A percentile compares a stretch with the other conserved stretches of the same genome.
phyloP scores from a whole-genome alignment of 2,113 vertebrate genomes.

The Petrocephalus zakoni region DNA sequence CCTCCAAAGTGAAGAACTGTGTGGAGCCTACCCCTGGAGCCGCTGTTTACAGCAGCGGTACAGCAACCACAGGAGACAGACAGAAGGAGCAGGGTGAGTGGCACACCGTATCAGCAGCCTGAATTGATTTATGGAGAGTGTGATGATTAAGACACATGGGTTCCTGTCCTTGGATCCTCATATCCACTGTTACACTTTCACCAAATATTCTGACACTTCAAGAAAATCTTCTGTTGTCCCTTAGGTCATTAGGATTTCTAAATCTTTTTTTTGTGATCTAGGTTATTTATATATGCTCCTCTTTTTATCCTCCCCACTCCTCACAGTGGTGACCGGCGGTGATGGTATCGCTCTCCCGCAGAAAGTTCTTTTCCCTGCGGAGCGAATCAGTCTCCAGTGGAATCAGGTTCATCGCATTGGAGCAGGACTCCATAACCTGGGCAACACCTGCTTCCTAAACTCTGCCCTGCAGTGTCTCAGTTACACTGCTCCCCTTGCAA shows the following conservation, averaged over 20 bases:
- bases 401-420: constrained; percentile 79
- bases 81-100: constrained; percentile 77
- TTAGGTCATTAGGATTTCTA: neutral
- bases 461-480: constrained; percentile 91
- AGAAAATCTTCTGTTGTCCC: neutral
- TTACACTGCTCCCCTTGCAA: constrained; percentile 87
- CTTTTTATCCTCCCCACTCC: constrained; percentile 21
- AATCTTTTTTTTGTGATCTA: neutral
- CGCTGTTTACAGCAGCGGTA: constrained; percentile 71
- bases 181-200: neutral
- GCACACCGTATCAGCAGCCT: neutral
- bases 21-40: constrained; percentile 79
- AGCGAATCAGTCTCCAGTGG: constrained; percentile 89
- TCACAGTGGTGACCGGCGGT: constrained; percentile 61
- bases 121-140: neutral
- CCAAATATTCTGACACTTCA: neutral
- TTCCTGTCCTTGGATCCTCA: neutral
- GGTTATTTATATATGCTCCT: neutral
- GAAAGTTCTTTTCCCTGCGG: constrained; percentile 84
- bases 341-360: constrained; percentile 86
- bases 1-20: constrained; percentile 69
- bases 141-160: neutral
- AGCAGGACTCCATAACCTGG: constrained; percentile 91
- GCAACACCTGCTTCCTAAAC: constrained; percentile 95
- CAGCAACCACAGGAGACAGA: constrained; percentile 68